Evolutionary conservation across 2,888 invertebrate species (phyloP).

Genomic region (Bombylius discolor): DNA sequence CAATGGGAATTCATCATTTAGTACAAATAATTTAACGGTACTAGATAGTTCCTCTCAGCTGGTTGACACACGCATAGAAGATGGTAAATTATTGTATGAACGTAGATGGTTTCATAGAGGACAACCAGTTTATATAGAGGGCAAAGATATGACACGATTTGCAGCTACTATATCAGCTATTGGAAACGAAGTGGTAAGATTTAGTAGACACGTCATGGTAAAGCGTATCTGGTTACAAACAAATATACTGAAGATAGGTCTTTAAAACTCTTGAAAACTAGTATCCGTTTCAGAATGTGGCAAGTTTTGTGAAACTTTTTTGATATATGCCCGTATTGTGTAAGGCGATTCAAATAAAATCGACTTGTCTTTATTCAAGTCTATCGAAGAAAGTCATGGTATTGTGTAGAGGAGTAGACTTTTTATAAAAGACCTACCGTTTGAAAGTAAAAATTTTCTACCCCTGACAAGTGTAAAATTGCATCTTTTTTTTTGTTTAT

Average conservation of each 20-base stretch:
- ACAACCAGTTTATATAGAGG: constrained; percentile 83
- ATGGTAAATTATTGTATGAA: constrained; percentile 87
- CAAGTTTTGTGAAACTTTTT: too few species aligned
- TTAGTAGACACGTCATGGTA: neutral
- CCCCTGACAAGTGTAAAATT: too few species aligned
- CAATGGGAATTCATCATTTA: constrained; percentile 24
- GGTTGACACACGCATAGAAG: constrained; percentile 81
- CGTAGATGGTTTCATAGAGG: constrained; percentile 91
- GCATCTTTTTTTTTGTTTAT: too few species aligned
- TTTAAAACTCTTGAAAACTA: neutral
- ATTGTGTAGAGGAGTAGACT: too few species aligned
- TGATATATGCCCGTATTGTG: neutral
- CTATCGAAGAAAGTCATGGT: too few species aligned
- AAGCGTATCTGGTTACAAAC: neutral
- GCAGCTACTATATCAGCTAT: constrained; percentile 84
- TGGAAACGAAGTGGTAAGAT: constrained; percentile 70
- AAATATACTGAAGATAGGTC: neutral
- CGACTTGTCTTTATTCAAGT: too few species aligned
- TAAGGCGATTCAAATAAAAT: too few species aligned
- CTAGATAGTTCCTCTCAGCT: constrained; percentile 35
- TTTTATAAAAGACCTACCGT: too few species aligned
- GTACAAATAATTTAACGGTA: constrained; percentile 27
- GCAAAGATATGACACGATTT: constrained; percentile 71
- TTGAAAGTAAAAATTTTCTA: too few species aligned
- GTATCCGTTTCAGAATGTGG: neutral